These are phyloP conservation scores for Acanthiza pusilla DNA, from an alignment of 2,797 vertebrate species.

Conservation along the genomic window DNA sequence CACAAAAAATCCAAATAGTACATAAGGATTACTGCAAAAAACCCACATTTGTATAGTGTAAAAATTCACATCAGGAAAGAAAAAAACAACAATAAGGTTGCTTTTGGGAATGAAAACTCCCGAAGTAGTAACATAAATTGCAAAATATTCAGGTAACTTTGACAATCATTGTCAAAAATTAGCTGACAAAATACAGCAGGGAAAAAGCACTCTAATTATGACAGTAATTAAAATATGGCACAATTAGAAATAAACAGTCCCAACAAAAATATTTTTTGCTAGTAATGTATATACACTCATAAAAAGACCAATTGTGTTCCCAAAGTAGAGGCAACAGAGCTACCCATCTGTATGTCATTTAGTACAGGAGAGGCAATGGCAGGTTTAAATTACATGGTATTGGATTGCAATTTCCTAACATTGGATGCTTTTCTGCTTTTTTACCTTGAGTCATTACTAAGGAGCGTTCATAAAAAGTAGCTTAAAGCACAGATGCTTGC, in stretches of 20 bases:
- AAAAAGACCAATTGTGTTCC: conserved; percentile 81
- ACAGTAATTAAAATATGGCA: conserved; percentile 64
- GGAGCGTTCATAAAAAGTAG: conserved; percentile 80
- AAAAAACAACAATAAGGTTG: neutral
- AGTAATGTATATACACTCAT: conserved; percentile 67
- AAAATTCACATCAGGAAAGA: neutral
- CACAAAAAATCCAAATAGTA: neutral
- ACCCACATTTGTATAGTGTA: neutral
- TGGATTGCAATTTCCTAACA: conserved; percentile 87
- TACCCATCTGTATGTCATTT: conserved; percentile 89
- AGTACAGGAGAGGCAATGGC: conserved; percentile 82
- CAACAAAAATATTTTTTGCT: conserved; percentile 64
- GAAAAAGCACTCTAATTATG: conserved; percentile 57
- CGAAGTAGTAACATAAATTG: neutral
- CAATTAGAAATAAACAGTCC: conserved; percentile 72
- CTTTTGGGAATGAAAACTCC: conserved; percentile 6
- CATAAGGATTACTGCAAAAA: neutral
- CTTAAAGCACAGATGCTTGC: conserved; percentile 78
- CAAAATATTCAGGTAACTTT: neutral
- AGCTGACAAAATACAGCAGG: conserved; percentile 45
- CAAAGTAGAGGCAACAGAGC: conserved; percentile 71
- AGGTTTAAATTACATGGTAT: conserved; percentile 89
- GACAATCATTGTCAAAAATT: conserved; percentile 38
- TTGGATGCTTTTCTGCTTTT: conserved; percentile 81
- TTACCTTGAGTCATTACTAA: conserved; percentile 81